Base-by-base conservation (phyloP, 1,140 invertebrate genomes). In the Listronotus bonariensis region DNA sequence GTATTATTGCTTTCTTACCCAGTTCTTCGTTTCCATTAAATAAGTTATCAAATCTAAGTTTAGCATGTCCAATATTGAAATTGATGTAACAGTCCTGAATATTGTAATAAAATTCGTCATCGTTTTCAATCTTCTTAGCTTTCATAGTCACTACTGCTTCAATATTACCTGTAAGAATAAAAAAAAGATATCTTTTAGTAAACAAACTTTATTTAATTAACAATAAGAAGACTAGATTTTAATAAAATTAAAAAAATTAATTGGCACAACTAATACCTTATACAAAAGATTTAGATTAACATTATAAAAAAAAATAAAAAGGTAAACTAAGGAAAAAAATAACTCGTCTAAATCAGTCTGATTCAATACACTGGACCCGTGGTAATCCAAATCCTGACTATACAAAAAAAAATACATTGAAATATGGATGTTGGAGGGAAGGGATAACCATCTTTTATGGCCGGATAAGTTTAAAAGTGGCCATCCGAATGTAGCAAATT, bases 21-120 rank as follows among this genome's bases (percentile, higher is more conserved):
- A 91, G 74, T 20, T 84, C 84, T 51, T 82, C 76, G 68, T 91
- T 87, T 0, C 87, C 87, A 65, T 88, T 86, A 69, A 90, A 90
- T 0, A 90, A 77, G 79, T 90, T 86, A 6, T 88, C 83, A 6
- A 91, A 77, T 54, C 87, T 77, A 53, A 90, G 80, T 6, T 79
- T 78, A 0, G 86, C 86, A 36, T 83, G 73, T 0, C 82, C 84
- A 8, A 89, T 80, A 10, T 85, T 79, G 67, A 89, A 88, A 53
- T 85, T 82, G 0, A 89, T 79, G 36, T 82, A 81, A 18, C 90
- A 83, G n/a, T 86, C 82, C 36, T 82, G 80, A 6, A 89, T 83
- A 38, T 82, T 82, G 32, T 86, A 82, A 68, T 86, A 84, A 53
- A 82, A 75, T 58, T 77, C 53, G n/a, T 72, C 67, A 67, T 83